phyloP scores from a whole-genome alignment of 2,888 invertebrate species.

The Pelosia muscerda region DNA sequence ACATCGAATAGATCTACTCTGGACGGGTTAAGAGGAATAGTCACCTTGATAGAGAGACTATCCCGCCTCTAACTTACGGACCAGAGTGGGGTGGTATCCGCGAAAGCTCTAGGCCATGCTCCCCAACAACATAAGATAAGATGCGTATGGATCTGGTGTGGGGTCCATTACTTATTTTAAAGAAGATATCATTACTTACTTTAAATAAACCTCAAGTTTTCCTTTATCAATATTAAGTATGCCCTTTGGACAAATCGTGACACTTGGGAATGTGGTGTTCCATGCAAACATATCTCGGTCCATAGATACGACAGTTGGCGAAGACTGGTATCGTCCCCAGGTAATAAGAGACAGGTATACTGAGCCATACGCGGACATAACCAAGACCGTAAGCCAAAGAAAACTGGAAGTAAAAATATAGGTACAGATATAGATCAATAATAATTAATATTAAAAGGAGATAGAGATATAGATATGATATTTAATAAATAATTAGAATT shows the following conservation, averaged over 20 bases:
- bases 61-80: no score
- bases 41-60: no score
- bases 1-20: no score
- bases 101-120: no score
- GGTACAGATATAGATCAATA: no score
- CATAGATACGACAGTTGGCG: conserved; percentile 91
- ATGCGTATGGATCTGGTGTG: background rate
- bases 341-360: conserved; percentile 87
- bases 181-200: conserved; percentile 66
- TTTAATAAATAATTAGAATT: no score
- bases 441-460: no score
- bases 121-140: no score
- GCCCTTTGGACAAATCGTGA: conserved; percentile 89
- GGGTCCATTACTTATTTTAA: background rate
- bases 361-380: conserved; percentile 84
- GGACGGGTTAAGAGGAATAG: no score
- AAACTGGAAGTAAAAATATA: conserved; percentile 71
- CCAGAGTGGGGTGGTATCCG: no score
- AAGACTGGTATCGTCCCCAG: conserved; percentile 89
- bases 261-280: conserved; percentile 90
- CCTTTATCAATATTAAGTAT: conserved; percentile 80
- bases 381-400: conserved; percentile 86
- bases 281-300: conserved; percentile 90
- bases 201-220: conserved; percentile 84
- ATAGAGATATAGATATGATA: no score